Base-by-base conservation (phyloP, 2,888 invertebrate genomes). In the Chymomyza caudatula region DNA sequence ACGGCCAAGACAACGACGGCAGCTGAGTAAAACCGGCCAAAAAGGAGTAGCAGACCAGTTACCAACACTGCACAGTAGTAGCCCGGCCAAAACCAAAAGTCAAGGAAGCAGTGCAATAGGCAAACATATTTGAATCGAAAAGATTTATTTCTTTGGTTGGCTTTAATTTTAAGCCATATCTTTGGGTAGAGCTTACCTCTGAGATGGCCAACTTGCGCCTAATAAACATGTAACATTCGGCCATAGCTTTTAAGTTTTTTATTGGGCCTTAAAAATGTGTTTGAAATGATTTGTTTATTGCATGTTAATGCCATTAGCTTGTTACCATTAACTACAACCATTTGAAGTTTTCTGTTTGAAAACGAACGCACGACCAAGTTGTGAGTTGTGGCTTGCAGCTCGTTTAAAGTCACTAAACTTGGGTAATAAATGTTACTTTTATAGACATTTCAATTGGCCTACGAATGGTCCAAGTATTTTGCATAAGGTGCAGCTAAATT, bases 261-360 rank as follows among this genome's bases (percentile, higher is more conserved):
- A 8, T 6, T 51, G 19, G 11, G 51, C 17, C 52, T 59, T 49
- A 55, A 55, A 62, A 56, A 56, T 56, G 62, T 62, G 61, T 61
- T 61, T 42, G 57, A 81, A 86, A 86, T 78, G 77, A 82, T 82
- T 82, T 86, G 86, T 86, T 82, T 84, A 84, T 72, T 52, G 70
- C 68, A 67, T 53, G 53, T 53, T 51, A 73, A 80, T 85, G 55
- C 55, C 13, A 43, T 42, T 19, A 37, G 42, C 55, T 42, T 15
- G 37, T 19, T 83, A 84, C 69, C 78, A 83, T 83, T 83, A 83
- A 78, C 83, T 75, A 80, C 78, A 70, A 84, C 75, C 80, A 83
- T 75, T 73, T 67, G 75, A 60, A 80, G 77, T 83, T 80, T 55
- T 66, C 70, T 54, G 72, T 69, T 65, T 60, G 19, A 51, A 54